Evolutionary conservation across 2,888 invertebrate species (phyloP), one percentile per base, ranked within the genome.

Genomic region (Lasioglossum marginatum): DNA sequence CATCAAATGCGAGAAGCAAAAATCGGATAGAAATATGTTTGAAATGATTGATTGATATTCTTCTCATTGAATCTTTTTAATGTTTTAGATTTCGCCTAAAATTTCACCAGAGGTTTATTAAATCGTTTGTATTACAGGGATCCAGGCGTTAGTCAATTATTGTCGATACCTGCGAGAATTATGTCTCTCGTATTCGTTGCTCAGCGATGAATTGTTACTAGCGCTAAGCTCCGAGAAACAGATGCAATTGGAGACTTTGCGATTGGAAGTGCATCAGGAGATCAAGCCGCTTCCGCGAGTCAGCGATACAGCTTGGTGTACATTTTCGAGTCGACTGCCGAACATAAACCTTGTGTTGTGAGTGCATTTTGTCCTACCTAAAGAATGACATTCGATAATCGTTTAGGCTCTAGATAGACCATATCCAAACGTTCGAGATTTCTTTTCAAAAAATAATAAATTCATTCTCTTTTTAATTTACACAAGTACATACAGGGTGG

Each of bases 191-290:
- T 95, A 94, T 87, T 92, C 94, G 2, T 79, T 94, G n/a, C 88
- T 95, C 34, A 95, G 93, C 82, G 95, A 95, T 70, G 94, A 95
- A 52, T 89, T 95, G 0, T 86, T 95, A 2, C 88, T 90, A 66
- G 93, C 93, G 8, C 88, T 95, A 40, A 92, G 94, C 60, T 87
- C 91, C 23, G 87, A 92, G 19, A 86, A 93, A 72, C 89, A 91
- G 72, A 86, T 92, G n/a, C 85, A 89, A 12, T 82, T 95, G 68
- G 92, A 94, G 81, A 94, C 93, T 0, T 74, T 95, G 37, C 87
- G 94, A 73, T 90, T 95, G 40, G 94, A 95, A 83, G 94, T 92
- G 37, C 92, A 94, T 81, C 89, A 94, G 4, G 94, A 94, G 45
- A 74, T 84, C 12, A 94, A 93, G 82, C 92, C 93, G 5, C 52